Evolutionary conservation across 2,113 vertebrate species (phyloP).

Genomic region (Microtus richardsoni): DNA sequence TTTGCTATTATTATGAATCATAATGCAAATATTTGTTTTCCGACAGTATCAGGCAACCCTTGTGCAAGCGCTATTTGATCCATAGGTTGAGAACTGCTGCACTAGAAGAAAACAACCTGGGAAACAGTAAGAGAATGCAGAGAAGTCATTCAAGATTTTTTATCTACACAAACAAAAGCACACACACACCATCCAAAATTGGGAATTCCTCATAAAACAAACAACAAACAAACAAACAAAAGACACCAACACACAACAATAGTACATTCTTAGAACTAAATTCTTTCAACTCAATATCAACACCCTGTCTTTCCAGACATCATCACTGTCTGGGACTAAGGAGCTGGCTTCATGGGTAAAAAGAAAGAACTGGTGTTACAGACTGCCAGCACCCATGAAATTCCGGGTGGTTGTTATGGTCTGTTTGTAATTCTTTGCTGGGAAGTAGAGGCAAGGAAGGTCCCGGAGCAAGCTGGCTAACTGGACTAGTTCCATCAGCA

Average conservation of each 20-base stretch:
- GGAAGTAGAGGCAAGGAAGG: background rate
- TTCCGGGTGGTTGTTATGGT: background rate
- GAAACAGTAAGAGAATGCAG: background rate
- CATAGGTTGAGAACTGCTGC: background rate
- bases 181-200: background rate
- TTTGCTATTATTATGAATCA: background rate
- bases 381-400: background rate
- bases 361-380: background rate
- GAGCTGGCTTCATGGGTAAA: background rate
- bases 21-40: background rate
- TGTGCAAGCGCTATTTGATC: background rate
- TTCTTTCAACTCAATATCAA: background rate
- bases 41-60: background rate
- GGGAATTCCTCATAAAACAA: background rate
- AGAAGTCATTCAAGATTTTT: background rate
- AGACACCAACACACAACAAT: background rate
- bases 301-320: constrained; percentile 41
- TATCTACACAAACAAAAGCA: constrained; percentile 7
- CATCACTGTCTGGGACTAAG: background rate
- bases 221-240: background rate
- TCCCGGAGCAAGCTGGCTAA: background rate
- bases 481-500: background rate
- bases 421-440: background rate
- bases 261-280: background rate
- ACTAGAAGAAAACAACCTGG: constrained; percentile 22